These are phyloP conservation scores for Parotocinclus haroldoi DNA, from an alignment of 2,797 vertebrate species.

Conservation along the genomic window DNA sequence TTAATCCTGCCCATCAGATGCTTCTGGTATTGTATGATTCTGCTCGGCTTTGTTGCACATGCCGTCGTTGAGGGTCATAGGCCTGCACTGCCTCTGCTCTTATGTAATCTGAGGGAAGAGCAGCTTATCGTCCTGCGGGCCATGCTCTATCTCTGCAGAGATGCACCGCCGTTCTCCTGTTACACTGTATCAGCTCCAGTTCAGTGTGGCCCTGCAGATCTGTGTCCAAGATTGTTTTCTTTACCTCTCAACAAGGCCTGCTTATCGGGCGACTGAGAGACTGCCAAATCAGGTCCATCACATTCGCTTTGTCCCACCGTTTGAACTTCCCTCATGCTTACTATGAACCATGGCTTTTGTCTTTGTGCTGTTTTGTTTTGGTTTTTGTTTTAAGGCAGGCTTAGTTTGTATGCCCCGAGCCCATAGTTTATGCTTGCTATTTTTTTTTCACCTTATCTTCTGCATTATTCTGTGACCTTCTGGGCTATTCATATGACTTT, in stretches of 20 bases:
- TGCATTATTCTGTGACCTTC: too few species aligned
- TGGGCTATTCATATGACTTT: too few species aligned
- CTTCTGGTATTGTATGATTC: conserved; percentile 56
- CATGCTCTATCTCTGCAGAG: conserved; percentile 53
- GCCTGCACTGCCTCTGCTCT: conserved; percentile 50
- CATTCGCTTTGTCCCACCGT: conserved; percentile 63
- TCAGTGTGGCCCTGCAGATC: conserved; percentile 70
- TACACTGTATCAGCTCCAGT: conserved; percentile 61
- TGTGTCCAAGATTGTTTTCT: conserved; percentile 68
- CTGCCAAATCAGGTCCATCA: conserved; percentile 58
- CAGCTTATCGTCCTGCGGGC: conserved; percentile 55
- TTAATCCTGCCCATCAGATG: conserved; percentile 78
- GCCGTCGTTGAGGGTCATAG: conserved; percentile 52
- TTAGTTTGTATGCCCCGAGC: conserved; percentile 32
- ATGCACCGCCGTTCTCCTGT: conserved; percentile 57
- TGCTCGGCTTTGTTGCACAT: conserved; percentile 61
- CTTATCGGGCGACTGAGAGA: conserved; percentile 66
- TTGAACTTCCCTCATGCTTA: conserved; percentile 64
- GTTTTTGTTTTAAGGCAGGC: conserved; percentile 14
- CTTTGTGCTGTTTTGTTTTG: conserved; percentile 26
- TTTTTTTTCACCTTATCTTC: conserved; percentile 34
- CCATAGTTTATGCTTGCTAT: conserved; percentile 30
- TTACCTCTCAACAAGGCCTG: conserved; percentile 71
- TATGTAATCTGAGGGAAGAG: conserved; percentile 64
- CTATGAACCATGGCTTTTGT: conserved; percentile 47